Percentiles rank a stretch among this genome's conserved stretches.
phyloP scores from a whole-genome alignment of 2,888 invertebrate species.

The Acleris emargana region DNA sequence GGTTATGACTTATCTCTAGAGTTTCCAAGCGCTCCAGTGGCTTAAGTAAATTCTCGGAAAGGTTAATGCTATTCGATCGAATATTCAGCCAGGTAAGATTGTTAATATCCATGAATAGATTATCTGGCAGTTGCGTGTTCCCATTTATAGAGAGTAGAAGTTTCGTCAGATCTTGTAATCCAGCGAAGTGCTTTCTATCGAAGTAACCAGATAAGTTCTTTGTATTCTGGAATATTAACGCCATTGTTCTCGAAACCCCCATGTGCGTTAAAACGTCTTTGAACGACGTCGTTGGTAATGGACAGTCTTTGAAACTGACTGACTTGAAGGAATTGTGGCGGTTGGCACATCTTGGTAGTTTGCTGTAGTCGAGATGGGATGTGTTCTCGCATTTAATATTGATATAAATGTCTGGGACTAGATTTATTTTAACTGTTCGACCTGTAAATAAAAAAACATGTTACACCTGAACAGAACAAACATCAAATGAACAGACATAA shows the following conservation, averaged over 20 bases:
- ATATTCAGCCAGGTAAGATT: constrained; percentile 87
- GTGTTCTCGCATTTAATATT: constrained; percentile 74
- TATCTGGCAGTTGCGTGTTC: constrained; percentile 83
- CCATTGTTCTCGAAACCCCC: constrained; percentile 77
- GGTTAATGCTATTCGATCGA: constrained; percentile 83
- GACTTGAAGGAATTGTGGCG: constrained; percentile 68
- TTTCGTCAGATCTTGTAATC: constrained; percentile 79
- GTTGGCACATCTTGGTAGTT: constrained; percentile 77
- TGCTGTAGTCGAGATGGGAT: constrained; percentile 68
- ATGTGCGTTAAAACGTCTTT: constrained; percentile 73
- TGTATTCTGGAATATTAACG: constrained; percentile 81
- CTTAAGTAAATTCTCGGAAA: constrained; percentile 83
- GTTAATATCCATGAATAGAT: constrained; percentile 84
- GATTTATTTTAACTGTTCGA: constrained; percentile 67
- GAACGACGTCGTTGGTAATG: constrained; percentile 78
- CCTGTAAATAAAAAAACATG: constrained; percentile 62
- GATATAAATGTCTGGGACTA: constrained; percentile 71
- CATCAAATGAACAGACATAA: too few species aligned
- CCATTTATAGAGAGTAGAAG: constrained; percentile 85
- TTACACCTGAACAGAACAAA: background rate
- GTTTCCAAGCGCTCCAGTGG: constrained; percentile 82
- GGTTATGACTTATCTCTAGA: constrained; percentile 87
- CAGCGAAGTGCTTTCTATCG: constrained; percentile 83
- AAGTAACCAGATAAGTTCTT: constrained; percentile 82
- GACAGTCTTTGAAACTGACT: constrained; percentile 81